These are phyloP conservation scores for Sylvia atricapilla DNA, from an alignment of 2,113 vertebrate species.

Conservation along the genomic window DNA sequence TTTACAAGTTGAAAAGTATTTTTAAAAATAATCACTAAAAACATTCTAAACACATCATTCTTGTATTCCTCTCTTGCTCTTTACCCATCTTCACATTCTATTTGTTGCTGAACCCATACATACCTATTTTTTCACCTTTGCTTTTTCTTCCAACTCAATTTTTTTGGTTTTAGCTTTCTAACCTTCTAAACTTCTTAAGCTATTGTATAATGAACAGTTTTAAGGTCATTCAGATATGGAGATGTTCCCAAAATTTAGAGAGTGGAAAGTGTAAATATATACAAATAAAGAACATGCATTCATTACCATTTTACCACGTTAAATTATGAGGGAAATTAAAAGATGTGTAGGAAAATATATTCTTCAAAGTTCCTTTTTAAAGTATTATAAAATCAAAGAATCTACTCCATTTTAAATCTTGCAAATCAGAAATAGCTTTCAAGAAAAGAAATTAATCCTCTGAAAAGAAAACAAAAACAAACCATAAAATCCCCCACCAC, in stretches of 20 bases:
- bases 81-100: not conserved
- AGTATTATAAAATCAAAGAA: slow-evolving; percentile 6
- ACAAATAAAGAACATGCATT: not conserved
- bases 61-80: not conserved
- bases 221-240: not conserved
- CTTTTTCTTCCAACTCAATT: not conserved
- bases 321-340: not conserved
- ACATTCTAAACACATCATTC: not conserved
- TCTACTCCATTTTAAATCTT: not conserved
- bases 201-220: not conserved
- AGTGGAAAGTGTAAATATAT: not conserved
- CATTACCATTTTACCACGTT: not conserved
- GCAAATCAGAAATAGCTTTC: not conserved
- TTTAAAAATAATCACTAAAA: not conserved
- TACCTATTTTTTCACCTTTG: not conserved
- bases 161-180: not conserved
- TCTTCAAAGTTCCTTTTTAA: not conserved
- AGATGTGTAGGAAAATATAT: not conserved
- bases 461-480: not conserved
- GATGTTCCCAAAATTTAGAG: not conserved
- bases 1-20: not conserved
- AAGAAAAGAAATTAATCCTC: slow-evolving; percentile 6
- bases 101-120: not conserved
- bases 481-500: too few relatives aligned
- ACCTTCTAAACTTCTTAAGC: not conserved